Conservation (phyloP, 1,140 invertebrate genomes). For the Drosophila persimilis region DNA sequence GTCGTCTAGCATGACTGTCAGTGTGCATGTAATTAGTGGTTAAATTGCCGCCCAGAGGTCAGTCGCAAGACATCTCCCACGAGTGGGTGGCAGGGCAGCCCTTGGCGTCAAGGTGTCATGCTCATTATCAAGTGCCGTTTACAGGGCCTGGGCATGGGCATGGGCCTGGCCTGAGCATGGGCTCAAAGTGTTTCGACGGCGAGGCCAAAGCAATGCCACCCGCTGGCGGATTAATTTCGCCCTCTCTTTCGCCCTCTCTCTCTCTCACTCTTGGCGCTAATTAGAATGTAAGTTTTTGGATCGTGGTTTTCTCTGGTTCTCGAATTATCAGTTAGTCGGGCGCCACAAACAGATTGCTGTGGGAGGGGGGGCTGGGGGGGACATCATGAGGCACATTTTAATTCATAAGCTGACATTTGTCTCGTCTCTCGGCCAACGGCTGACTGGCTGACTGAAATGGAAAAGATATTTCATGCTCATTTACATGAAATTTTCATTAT, state of each 20-base stretch:
- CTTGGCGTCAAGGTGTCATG: constrained; percentile 57
- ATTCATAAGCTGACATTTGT: constrained; percentile 83
- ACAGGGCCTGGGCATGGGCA: constrained; percentile 7
- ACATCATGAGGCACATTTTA: constrained; percentile 76
- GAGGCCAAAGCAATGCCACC: constrained; percentile 29
- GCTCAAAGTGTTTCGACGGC: constrained; percentile 54
- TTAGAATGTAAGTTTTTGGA: constrained; percentile 9
- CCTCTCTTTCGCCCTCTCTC: neutral
- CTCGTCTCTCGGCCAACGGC: constrained; percentile 45
- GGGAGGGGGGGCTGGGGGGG: constrained; percentile 13
- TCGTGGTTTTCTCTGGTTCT: constrained; percentile 1
- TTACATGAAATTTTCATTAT: constrained; percentile 83
- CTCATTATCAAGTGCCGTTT: constrained; percentile 74
- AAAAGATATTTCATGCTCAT: constrained; percentile 82
- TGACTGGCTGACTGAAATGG: constrained; percentile 66
- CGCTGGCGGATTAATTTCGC: constrained; percentile 10
- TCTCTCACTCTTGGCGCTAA: constrained; percentile 2
- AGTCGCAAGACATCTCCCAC: constrained; percentile 25
- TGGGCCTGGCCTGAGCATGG: neutral
- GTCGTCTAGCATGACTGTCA: constrained; percentile 22
- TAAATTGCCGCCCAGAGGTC: constrained; percentile 78
- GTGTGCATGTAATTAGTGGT: constrained; percentile 78
- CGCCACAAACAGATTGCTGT: constrained; percentile 52
- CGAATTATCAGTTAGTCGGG: constrained; percentile 26
- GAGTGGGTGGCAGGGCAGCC: constrained; percentile 20